These are phyloP conservation scores for Sapajus apella DNA, from an alignment of 2,113 vertebrate genomes.

Conservation along the genomic window DNA sequence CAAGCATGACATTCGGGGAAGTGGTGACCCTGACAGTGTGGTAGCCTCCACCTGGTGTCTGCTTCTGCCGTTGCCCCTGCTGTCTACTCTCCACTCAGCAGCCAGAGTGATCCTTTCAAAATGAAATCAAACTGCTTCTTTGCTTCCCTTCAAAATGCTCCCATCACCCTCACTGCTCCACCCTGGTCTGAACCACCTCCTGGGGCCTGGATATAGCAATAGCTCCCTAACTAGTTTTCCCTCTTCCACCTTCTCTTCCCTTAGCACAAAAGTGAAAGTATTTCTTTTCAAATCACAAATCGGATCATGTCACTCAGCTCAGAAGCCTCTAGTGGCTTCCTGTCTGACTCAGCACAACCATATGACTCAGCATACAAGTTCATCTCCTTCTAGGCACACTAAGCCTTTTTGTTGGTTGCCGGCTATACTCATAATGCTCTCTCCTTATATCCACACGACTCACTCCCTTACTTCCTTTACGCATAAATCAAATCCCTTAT, in stretches of 20 bases:
- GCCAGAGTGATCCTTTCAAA: neutral
- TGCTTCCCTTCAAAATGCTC: neutral
- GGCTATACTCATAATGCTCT: neutral
- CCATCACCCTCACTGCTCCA: neutral
- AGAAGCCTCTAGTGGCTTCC: slow-evolving; percentile 49
- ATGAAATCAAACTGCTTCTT: slow-evolving; percentile 11
- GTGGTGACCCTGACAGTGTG: no score
- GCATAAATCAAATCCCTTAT: neutral
- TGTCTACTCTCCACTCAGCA: neutral
- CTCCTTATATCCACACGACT: neutral
- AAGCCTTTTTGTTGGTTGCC: neutral
- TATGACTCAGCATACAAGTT: slow-evolving; percentile 53
- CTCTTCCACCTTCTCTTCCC: neutral
- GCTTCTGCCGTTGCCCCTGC: neutral
- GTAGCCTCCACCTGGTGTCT: neutral
- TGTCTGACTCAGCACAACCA: slow-evolving; percentile 55
- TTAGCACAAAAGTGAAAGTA: slow-evolving; percentile 36
- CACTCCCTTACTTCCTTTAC: neutral
- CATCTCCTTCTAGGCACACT: neutral
- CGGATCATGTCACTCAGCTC: neutral
- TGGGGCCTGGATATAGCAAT: neutral
- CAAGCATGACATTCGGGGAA: no score
- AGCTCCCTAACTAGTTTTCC: neutral
- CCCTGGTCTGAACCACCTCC: neutral
- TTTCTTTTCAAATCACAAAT: slow-evolving; percentile 25